phyloP scores from a whole-genome alignment of 2,797 vertebrate genomes.

The Sebastes umbrosus region DNA sequence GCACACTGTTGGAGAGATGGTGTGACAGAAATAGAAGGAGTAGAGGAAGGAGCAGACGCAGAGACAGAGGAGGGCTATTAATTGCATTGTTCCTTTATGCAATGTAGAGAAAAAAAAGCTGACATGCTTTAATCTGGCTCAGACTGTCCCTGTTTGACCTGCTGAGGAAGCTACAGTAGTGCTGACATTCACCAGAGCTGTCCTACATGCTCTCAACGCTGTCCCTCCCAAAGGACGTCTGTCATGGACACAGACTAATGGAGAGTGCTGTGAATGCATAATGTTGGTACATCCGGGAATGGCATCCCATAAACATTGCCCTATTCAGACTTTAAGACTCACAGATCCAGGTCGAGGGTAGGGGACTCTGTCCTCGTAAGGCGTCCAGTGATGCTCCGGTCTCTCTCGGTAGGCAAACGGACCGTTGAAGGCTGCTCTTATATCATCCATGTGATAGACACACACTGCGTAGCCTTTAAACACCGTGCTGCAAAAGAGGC shows the following conservation, averaged over 20 bases:
- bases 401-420: constrained; percentile 93
- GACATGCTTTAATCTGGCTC: constrained; percentile 24
- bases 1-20: constrained; percentile 85
- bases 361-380: constrained; percentile 93
- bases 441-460: constrained; percentile 94
- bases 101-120: constrained; percentile 12
- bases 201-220: constrained; percentile 44
- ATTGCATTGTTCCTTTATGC: constrained; percentile 5
- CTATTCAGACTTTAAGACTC: constrained; percentile 68
- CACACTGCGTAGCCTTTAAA: constrained; percentile 97
- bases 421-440: constrained; percentile 94
- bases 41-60: neutral
- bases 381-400: constrained; percentile 93
- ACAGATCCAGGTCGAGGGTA: constrained; percentile 96
- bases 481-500: constrained; percentile 74
- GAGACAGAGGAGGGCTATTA: constrained; percentile 14
- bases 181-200: constrained; percentile 50
- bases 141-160: constrained; percentile 40
- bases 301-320: constrained; percentile 13
- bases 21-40: neutral
- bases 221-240: constrained; percentile 18
- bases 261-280: constrained; percentile 36
- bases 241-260: constrained; percentile 13
- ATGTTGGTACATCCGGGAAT: constrained; percentile 1
- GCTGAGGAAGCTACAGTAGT: constrained; percentile 45